These are phyloP conservation scores for Oncorhynchus mykiss DNA, from an alignment of 2,113 vertebrate genomes.

Conservation along the genomic window DNA sequence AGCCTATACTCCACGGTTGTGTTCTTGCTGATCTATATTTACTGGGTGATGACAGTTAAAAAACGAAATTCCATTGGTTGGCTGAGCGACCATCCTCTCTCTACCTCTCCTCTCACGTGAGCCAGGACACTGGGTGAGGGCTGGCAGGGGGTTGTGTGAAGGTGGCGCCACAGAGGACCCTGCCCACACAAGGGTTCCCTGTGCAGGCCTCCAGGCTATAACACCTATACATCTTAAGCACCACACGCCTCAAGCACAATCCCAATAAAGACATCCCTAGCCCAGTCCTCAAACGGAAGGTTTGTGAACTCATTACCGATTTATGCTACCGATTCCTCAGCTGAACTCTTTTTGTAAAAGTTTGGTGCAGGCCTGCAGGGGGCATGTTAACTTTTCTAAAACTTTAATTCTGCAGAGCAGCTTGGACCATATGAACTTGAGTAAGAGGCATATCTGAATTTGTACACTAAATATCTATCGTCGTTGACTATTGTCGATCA, in stretches of 20 bases:
- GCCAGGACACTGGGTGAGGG: too few relatives aligned
- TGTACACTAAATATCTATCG: too few relatives aligned
- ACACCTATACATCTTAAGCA: background rate
- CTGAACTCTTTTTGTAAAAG: background rate
- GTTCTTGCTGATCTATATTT: background rate
- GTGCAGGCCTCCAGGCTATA: background rate
- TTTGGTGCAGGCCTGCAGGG: background rate
- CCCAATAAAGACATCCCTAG: background rate
- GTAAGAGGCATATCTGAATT: too few relatives aligned
- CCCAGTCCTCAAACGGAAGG: background rate
- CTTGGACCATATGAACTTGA: slow-evolving; percentile 6
- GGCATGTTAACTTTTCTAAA: background rate
- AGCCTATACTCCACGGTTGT: background rate
- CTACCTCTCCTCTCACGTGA: background rate
- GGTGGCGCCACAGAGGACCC: background rate
- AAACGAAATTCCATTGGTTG: too few relatives aligned
- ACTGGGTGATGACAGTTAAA: background rate
- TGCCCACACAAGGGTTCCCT: background rate
- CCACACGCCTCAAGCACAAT: background rate
- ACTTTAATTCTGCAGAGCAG: background rate
- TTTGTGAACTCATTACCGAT: background rate
- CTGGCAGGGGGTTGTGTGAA: too few relatives aligned
- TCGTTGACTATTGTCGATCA: too few relatives aligned
- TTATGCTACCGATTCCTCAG: background rate
- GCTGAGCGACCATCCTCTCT: too few relatives aligned